phyloP scores from a whole-genome alignment of 2,113 vertebrate species.

The Seriola quinqueradiata region DNA sequence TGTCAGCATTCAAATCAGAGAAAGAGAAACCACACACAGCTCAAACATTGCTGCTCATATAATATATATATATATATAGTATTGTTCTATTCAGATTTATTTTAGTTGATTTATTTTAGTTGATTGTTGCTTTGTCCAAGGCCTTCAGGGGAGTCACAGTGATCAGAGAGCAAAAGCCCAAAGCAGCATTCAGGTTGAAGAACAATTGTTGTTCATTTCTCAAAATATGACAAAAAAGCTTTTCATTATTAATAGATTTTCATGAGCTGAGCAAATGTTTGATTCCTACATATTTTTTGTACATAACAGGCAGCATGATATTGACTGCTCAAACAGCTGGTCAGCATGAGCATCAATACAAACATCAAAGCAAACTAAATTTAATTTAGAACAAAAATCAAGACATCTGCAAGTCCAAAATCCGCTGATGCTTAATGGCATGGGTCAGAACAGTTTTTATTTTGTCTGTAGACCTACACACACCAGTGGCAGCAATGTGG shows the following conservation, averaged over 20 bases:
- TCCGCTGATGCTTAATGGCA: background rate
- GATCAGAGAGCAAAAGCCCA: background rate
- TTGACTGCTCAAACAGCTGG: background rate
- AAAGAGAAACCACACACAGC: slow-evolving; percentile 7
- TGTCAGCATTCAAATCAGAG: slow-evolving; percentile 38
- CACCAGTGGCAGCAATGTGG: background rate
- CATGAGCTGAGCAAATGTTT: background rate
- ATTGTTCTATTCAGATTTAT: background rate
- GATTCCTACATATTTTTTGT: background rate
- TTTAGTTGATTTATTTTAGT: background rate
- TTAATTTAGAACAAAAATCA: too few species aligned
- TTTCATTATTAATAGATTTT: background rate
- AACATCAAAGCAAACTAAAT: background rate
- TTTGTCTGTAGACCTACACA: background rate
- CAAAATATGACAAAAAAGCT: background rate
- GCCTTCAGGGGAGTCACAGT: slow-evolving; percentile 1
- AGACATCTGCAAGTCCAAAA: too few species aligned
- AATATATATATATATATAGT: background rate
- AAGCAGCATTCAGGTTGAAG: background rate
- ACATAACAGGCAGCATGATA: background rate
- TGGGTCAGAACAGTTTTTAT: background rate
- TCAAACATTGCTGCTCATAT: background rate
- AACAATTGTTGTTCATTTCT: background rate
- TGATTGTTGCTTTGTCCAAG: background rate
- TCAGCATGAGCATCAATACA: background rate